Conservation (phyloP, 2,888 invertebrate species). For the Diogma glabrata region DNA sequence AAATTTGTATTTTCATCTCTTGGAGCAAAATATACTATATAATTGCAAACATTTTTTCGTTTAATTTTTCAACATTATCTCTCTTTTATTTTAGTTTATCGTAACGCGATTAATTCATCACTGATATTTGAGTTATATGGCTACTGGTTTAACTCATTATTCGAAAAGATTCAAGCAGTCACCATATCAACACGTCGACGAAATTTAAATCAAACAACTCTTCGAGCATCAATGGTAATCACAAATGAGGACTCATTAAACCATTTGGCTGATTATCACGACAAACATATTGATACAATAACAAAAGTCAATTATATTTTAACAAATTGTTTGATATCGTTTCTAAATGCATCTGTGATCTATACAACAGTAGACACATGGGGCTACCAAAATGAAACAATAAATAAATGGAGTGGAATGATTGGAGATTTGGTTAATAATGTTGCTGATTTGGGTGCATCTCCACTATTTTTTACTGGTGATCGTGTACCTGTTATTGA, state of each 20-base stretch:
- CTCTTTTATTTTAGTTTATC: slow-evolving; percentile 5
- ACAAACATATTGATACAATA: slow-evolving; percentile 45
- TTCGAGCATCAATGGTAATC: slow-evolving; percentile 46
- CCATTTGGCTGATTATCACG: slow-evolving; percentile 46
- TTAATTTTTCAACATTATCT: too few relatives aligned
- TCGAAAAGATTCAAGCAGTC: too few relatives aligned
- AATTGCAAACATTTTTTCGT: too few relatives aligned
- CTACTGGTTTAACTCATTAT: too few relatives aligned
- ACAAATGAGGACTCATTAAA: slow-evolving; percentile 46
- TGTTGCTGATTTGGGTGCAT: slow-evolving; percentile 49
- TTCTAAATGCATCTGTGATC: slow-evolving; percentile 44
- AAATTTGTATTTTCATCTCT: too few relatives aligned
- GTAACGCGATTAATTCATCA: neutral
- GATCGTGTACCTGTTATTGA: slow-evolving; percentile 36
- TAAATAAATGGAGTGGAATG: slow-evolving; percentile 51
- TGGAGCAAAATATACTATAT: too few relatives aligned
- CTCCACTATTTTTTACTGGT: slow-evolving; percentile 31
- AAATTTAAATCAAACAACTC: slow-evolving; percentile 37
- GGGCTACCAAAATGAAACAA: slow-evolving; percentile 45
- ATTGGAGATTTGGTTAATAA: slow-evolving; percentile 46
- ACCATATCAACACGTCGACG: slow-evolving; percentile 30
- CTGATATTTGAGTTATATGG: slow-evolving; percentile 4
- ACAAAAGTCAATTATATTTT: slow-evolving; percentile 51
- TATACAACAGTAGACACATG: slow-evolving; percentile 45
- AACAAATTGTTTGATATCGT: slow-evolving; percentile 44